Percentiles rank a stretch among this genome's conserved stretches.
These are phyloP conservation scores for Drosophila lacteicornis DNA, from an alignment of 1,140 invertebrate species.

Conservation along the genomic window DNA sequence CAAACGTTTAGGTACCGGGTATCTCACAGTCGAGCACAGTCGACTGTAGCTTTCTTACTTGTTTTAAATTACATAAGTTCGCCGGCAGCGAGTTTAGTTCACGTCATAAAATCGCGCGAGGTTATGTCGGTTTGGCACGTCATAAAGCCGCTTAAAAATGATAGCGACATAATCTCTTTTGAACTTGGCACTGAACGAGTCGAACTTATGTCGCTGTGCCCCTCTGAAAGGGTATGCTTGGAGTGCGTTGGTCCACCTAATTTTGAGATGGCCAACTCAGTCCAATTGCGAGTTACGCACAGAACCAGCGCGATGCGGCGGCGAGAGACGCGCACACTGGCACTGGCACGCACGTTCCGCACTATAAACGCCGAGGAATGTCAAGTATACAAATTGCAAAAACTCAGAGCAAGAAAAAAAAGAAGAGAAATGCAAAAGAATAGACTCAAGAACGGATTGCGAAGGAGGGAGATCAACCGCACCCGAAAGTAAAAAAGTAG, in stretches of 20 bases:
- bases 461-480: constrained; percentile 20
- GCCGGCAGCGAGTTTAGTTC: too few relatives aligned
- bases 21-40: too few relatives aligned
- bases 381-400: constrained; percentile 61
- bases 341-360: constrained; percentile 51
- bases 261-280: neutral
- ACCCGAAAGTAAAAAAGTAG: constrained; percentile 13
- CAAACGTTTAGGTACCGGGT: too few relatives aligned
- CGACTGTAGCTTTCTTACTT: too few relatives aligned
- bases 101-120: too few relatives aligned
- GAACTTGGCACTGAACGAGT: too few relatives aligned
- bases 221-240: too few relatives aligned
- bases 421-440: constrained; percentile 4
- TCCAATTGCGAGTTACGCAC: constrained; percentile 18
- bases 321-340: constrained; percentile 25
- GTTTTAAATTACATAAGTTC: too few relatives aligned
- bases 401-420: constrained; percentile 10
- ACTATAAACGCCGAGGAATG: constrained; percentile 71
- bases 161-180: too few relatives aligned
- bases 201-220: too few relatives aligned
- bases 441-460: constrained; percentile 26
- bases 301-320: constrained; percentile 10
- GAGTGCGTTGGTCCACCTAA: constrained; percentile 6
- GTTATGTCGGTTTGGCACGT: too few relatives aligned
- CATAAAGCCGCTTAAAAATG: too few relatives aligned